Evolutionary conservation across 2,797 vertebrate genomes (phyloP).

Genomic region (Smutsia temminckii): DNA sequence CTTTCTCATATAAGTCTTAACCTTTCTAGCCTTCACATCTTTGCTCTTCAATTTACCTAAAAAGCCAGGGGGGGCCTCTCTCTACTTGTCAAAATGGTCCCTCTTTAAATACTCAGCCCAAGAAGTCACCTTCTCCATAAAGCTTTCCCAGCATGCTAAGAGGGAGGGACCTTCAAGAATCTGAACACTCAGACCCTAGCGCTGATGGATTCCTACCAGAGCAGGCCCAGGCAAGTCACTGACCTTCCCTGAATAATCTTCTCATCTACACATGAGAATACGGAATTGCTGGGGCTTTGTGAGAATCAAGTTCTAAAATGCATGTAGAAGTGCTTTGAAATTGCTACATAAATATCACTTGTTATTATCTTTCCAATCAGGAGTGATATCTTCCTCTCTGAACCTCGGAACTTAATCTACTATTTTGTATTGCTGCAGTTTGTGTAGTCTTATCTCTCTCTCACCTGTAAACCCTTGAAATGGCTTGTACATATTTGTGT

Average conservation of each 20-base stretch:
- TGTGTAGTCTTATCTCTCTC: neutral
- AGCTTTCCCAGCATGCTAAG: neutral
- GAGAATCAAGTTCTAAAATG: constrained; percentile 44
- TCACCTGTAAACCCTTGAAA: neutral
- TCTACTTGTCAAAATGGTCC: neutral
- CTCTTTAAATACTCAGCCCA: neutral
- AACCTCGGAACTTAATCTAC: neutral
- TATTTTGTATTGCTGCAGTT: neutral
- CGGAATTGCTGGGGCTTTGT: neutral
- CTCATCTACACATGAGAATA: constrained; percentile 7
- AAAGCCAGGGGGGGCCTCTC: neutral
- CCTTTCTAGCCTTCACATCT: neutral
- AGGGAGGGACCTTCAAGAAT: neutral
- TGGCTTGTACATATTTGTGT: neutral
- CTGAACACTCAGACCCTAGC: neutral
- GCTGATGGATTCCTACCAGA: neutral
- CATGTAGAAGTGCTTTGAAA: neutral
- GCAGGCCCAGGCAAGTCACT: neutral
- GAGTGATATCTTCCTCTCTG: neutral
- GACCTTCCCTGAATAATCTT: neutral
- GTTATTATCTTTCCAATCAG: neutral
- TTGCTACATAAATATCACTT: neutral
- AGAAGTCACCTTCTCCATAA: neutral
- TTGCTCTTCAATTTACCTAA: neutral
- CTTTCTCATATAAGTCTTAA: constrained; percentile 7